Evolutionary conservation across 2,888 invertebrate species (phyloP).

Genomic region (Ommatoiulus sabulosus): DNA sequence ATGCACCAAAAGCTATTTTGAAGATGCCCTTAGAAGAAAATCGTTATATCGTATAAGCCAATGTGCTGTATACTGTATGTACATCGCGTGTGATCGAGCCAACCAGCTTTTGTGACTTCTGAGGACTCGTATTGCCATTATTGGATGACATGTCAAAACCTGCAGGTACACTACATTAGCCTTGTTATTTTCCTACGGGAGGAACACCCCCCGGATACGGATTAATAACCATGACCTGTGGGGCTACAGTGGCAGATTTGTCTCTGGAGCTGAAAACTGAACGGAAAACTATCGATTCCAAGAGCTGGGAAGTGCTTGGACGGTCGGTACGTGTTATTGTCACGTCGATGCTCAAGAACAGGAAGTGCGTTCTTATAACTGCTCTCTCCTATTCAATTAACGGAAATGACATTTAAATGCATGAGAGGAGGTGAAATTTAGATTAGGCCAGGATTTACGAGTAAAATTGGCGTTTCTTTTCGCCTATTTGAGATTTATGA

Average conservation of each 20-base stretch:
- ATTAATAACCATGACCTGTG: neutral
- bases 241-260: neutral
- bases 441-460: constrained; percentile 4
- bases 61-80: neutral
- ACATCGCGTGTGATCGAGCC: neutral
- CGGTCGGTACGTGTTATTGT: neutral
- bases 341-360: neutral
- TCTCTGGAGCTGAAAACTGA: neutral
- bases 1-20: neutral
- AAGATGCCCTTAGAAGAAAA: neutral
- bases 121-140: neutral
- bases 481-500: neutral
- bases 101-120: neutral
- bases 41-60: neutral
- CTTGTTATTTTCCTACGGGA: neutral
- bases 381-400: constrained; percentile 16
- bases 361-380: neutral
- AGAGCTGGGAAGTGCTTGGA: neutral
- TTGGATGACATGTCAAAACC: neutral
- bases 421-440: constrained; percentile 24
- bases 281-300: neutral
- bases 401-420: constrained; percentile 30
- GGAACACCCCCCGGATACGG: neutral
- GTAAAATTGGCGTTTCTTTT: neutral
- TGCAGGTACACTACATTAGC: neutral